These are phyloP conservation scores for Neodiprion virginianus DNA, from an alignment of 1,140 invertebrate genomes.

Conservation along the genomic window DNA sequence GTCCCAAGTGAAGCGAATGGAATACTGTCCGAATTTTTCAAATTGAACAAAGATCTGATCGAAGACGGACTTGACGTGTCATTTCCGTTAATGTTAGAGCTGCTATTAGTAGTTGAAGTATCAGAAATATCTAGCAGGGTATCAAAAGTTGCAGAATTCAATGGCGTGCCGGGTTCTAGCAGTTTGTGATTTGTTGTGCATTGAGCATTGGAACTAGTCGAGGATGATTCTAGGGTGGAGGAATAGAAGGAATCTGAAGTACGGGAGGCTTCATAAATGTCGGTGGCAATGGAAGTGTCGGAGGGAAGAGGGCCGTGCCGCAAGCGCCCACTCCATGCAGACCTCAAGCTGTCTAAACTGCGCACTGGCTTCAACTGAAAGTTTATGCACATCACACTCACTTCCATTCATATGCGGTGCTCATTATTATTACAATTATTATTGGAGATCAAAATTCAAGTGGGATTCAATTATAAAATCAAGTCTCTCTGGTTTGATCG, in stretches of 20 bases:
- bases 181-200: not conserved
- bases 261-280: slow-evolving; percentile 30
- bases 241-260: slow-evolving; percentile 35
- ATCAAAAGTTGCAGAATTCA: not conserved
- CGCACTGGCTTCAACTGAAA: slow-evolving; percentile 69
- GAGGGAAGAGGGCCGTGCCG: slow-evolving; percentile 50
- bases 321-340: slow-evolving; percentile 55
- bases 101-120: slow-evolving; percentile 8
- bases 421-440: not conserved
- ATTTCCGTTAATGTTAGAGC: not conserved
- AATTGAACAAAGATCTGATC: not conserved
- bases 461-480: slow-evolving; percentile 20
- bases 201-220: slow-evolving; percentile 10
- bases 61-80: not conserved
- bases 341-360: slow-evolving; percentile 67
- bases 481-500: too few relatives aligned
- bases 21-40: not conserved
- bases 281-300: slow-evolving; percentile 35
- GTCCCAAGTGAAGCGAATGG: not conserved
- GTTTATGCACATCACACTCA: slow-evolving; percentile 36
- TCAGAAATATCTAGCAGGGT: slow-evolving; percentile 11
- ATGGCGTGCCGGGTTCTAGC: not conserved
- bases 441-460: slow-evolving; percentile 25
- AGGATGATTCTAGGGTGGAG: slow-evolving; percentile 33
- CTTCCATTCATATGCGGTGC: not conserved